Conservation (phyloP, 2,113 vertebrate species). For the Corydoras sp. region DNA sequence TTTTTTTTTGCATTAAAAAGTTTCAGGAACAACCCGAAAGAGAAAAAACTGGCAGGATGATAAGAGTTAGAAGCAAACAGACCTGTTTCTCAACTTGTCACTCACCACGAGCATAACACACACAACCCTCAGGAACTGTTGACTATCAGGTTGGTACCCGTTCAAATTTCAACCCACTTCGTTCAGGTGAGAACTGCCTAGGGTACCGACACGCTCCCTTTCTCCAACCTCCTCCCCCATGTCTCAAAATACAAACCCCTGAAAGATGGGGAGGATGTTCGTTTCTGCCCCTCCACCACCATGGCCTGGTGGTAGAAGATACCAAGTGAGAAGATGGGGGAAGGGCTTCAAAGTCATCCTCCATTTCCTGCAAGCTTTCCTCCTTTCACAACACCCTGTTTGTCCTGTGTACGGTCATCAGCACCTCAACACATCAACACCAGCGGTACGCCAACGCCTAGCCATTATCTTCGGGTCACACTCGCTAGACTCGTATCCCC, state of each 20-base stretch:
- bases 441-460: no score
- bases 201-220: neutral
- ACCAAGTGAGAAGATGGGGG: conserved; percentile 31
- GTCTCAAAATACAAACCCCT: neutral
- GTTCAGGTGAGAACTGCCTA: neutral
- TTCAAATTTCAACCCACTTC: neutral
- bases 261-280: conserved; percentile 38
- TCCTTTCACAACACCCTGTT: conserved; percentile 30
- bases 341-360: conserved; percentile 32
- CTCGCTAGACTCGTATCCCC: no score
- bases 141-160: neutral
- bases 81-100: conserved; percentile 35
- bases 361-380: conserved; percentile 30
- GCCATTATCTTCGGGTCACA: no score
- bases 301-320: conserved; percentile 44
- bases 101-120: conserved; percentile 18
- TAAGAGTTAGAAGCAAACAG: conserved; percentile 20
- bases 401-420: conserved; percentile 11
- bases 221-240: neutral
- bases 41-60: neutral
- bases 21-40: neutral
- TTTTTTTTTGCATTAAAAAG: neutral
- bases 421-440: neutral
- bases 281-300: conserved; percentile 38
- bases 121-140: neutral